Base-by-base conservation (phyloP, 2,113 vertebrate genomes). In the Malurus alboscapulatus region DNA sequence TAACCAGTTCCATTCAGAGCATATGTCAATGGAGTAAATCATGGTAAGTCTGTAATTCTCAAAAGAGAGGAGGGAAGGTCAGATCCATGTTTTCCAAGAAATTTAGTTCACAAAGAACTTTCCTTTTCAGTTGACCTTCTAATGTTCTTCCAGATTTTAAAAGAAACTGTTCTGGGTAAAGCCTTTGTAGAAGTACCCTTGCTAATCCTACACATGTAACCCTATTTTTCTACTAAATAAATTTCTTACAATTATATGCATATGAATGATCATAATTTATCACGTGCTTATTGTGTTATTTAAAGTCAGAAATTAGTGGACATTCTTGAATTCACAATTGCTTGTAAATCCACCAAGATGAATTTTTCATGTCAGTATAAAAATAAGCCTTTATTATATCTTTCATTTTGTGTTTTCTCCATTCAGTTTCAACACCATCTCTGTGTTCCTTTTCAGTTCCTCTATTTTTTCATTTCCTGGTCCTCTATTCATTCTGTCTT, bases 21-120 rank as follows among this genome's bases (percentile, higher is more conserved):
- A 89, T 97, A 69, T 88, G 96, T 97, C 95, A 97, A 34, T 84
- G 89, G 87, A 93, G 93, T 96, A 97, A 97, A 97, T 97, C 96
- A 96, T 94, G 24, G 68, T 92, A 96, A 97, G 96, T 91, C 94
- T 95, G 94, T 97, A 94, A 87, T 90, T 96, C 94, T 95, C 78
- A 84, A 79, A 22, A 84, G 76, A 89, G 77, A 82, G 7, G 19
- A 92, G 19, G 34, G 79, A 80, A 93, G 95, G 92, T 87, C 88
- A 94, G 53, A 87, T 45, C 58, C 40, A 38, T 86, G 92, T 95
- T 96, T 97, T 96, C 84, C 87, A 96, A 93, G 97, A 97, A 97
- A 96, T 94, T 74, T 79, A 68, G 82, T 92, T 83, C 78, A 96
- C 84, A 92, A 96, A 96, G 65, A 66, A 34, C 42, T 72, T 84